Base-by-base conservation (phyloP, 2,113 vertebrate genomes). In the Sorex araneus region DNA sequence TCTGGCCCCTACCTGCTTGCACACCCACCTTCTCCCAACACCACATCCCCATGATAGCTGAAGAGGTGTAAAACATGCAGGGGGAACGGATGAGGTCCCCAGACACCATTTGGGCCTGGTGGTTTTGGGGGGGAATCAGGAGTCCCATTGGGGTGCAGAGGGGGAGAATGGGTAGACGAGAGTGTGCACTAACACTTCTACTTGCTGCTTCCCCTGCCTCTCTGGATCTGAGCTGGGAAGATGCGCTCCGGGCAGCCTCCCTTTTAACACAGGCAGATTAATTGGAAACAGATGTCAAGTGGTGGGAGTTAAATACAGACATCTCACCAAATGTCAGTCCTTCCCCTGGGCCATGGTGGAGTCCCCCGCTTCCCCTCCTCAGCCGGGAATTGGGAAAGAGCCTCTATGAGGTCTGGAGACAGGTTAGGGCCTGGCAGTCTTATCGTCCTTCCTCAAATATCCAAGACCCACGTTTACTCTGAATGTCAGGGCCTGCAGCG, bases 271-370 rank as follows among this genome's bases (percentile, higher is more conserved):
- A 67, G 93, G 92, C 94, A 79, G 91, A 96, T 97, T 96, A 97
- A 97, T 95, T 94, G 93, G 85, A 92, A 97, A 96, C 96, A 97
- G 96, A 96, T 95, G 96, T 93, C 94, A 96, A 94, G 90, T 73
- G 32, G 89, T 94, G 93, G 93, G 84, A 94, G 94, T 94, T 95
- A 95, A 97, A 96, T 73, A 96, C 93, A 94, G 87, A 90, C 90
- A 93, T 94, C 90, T 94, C 75, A 94, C 78, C 96, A 96, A 96
- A 96, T 95, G 94, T 94, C 95, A 96, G 32, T 64, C 87, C 30
- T 96, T 96, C 87, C 95, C 94, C 66, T 73, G 95, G 95, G 95
- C 92, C 92, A 87, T 0, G 2, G 19, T 7, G 45, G 84, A 86
- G 74, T 82, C 90, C 78, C 91, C 1, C 47, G 0, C 36, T 70